phyloP scores from a whole-genome alignment of 2,113 vertebrate genomes.

The Regulus satrapa region DNA sequence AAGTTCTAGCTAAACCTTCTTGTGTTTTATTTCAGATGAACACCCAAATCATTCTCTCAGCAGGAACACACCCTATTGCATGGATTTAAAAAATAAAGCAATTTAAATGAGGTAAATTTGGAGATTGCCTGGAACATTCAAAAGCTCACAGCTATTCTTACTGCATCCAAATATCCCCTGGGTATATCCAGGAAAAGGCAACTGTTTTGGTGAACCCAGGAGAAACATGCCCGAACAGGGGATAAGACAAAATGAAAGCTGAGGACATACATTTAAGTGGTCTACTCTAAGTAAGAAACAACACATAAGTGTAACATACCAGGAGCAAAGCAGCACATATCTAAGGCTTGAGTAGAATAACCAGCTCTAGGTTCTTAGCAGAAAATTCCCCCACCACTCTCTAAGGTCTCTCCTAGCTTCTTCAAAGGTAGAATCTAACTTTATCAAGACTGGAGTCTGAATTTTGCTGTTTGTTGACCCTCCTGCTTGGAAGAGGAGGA shows the following conservation, averaged over 20 bases:
- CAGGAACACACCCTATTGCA: neutral
- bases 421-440: neutral
- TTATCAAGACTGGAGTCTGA: neutral
- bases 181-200: neutral
- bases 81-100: neutral
- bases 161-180: fast-evolving
- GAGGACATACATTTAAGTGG: neutral
- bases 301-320: neutral
- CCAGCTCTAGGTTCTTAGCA: neutral
- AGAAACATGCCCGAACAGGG: neutral
- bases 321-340: neutral
- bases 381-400: neutral
- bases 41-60: neutral
- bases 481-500: neutral
- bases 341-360: neutral
- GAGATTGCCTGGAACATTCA: neutral
- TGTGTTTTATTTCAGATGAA: neutral
- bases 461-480: neutral
- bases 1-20: neutral
- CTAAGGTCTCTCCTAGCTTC: neutral
- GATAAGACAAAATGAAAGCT: neutral
- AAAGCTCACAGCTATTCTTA: neutral
- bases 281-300: neutral
- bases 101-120: neutral
- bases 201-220: neutral